Evolutionary conservation across 2,888 invertebrate species (phyloP), one percentile per base, ranked within the genome.

Genomic region (Beris chalybata): DNA sequence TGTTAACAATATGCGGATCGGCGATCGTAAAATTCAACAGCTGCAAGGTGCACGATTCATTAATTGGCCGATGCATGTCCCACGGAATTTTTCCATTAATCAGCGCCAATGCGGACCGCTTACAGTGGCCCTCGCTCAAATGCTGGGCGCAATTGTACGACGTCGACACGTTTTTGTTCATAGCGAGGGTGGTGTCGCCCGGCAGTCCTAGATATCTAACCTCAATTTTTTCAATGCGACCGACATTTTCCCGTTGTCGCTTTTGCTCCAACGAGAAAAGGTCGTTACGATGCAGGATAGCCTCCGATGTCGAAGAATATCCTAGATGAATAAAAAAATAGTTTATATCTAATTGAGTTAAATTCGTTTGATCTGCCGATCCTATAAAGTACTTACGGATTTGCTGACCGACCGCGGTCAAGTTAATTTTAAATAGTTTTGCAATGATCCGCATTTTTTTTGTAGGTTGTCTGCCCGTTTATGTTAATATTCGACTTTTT

Each of bases 101-200:
- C 32, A 92, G 76, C 0, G 96, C 97, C 30, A 97, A 76, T 0
- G 89, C 94, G 57, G 92, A 88, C 66, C 85, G 83, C 2, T 89
- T 85, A 65, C 84, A 81, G 48, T 91, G 84, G 74, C 87, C 85
- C 76, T 93, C 90, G 53, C 86, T 85, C 63, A 95, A 81, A 82
- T 95, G 95, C 83, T 86, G 89, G 2, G 96, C 93, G 81, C 96
- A 96, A 76, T 97, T 91, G 74, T 86, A 89, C 0, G 97, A 97
- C 1, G 97, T 97, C 0, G 97, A 97, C 7, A 97, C 80, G 71
- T 87, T 83, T 77, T 91, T 93, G 78, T 98, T 98, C 96, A 98
- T 96, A 29, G 91, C 78, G 66, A 97, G 79, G 1, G 87, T 87
- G 30, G 87, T 85, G 73, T 90, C 87, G 74, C 91, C 88, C 0